phyloP scores from a whole-genome alignment of 92 coral and sea anemone genomes.

The Heteractis magnifica region DNA sequence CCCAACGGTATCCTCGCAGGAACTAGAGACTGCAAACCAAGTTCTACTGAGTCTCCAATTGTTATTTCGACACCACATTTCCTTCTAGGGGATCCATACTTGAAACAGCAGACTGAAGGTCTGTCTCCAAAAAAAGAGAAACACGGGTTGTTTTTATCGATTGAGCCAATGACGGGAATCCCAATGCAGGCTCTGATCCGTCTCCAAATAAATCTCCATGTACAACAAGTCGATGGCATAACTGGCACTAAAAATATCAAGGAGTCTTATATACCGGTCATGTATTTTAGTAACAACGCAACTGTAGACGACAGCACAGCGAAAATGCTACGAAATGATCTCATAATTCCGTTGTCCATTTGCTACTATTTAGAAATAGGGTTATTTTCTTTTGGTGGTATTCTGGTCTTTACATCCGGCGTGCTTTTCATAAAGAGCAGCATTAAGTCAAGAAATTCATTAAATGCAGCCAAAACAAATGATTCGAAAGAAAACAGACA shows the following conservation, averaged over 20 bases:
- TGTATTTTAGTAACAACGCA: constrained; percentile 70
- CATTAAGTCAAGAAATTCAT: not conserved
- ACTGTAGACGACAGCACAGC: constrained; percentile 61
- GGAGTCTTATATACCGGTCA: constrained; percentile 65
- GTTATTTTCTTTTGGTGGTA: constrained; percentile 9
- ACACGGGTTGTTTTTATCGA: constrained; percentile 65
- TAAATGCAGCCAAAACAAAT: not conserved
- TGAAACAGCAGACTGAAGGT: constrained; percentile 63
- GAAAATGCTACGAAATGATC: constrained; percentile 40
- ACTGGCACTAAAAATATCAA: constrained; percentile 51
- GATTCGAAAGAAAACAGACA: not conserved
- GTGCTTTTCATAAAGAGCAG: not conserved
- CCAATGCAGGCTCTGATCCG: constrained; percentile 61
- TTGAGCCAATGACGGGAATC: constrained; percentile 73
- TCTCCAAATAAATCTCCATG: constrained; percentile 68
- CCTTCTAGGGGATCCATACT: constrained; percentile 70
- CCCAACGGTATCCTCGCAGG: constrained; percentile 73
- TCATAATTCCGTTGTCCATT: constrained; percentile 13
- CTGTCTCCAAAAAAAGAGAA: constrained; percentile 57
- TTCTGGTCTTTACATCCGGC: not conserved
- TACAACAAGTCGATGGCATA: constrained; percentile 51
- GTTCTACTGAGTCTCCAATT: constrained; percentile 52
- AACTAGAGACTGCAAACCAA: constrained; percentile 63
- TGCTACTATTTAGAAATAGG: constrained; percentile 5
- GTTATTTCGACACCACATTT: constrained; percentile 87